phyloP scores from a whole-genome alignment of 2,888 invertebrate genomes.

The Caenorhabditis wallacei region DNA sequence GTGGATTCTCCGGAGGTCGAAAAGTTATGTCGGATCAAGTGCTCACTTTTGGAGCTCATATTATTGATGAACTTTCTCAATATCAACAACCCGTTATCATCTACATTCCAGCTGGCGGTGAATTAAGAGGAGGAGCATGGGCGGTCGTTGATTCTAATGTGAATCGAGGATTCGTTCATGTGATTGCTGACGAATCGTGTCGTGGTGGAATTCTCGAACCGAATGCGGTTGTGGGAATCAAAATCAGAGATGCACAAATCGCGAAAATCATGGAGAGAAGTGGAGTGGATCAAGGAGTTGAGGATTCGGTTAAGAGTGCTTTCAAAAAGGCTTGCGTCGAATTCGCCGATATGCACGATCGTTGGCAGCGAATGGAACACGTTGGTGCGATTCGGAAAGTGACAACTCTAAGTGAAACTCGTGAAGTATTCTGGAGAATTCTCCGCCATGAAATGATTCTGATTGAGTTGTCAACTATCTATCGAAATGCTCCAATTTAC shows the following conservation, averaged over 20 bases:
- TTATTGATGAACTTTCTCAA: conserved; percentile 94
- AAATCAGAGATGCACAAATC: conserved; percentile 93
- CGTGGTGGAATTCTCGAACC: conserved; percentile 96
- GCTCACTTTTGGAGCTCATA: conserved; percentile 98
- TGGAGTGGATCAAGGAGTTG: conserved; percentile 3
- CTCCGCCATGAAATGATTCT: conserved; percentile 42
- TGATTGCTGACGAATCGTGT: conserved; percentile 95
- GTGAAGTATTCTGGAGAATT: conserved; percentile 40
- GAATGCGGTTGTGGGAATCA: conserved; percentile 97
- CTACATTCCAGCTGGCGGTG: conserved; percentile 97
- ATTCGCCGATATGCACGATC: conserved; percentile 98
- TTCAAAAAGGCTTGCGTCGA: conserved; percentile 88
- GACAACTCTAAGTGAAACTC: conserved; percentile 19
- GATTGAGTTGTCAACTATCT: conserved; percentile 45
- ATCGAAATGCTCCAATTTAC: conserved; percentile 23
- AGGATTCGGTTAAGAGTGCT: conserved; percentile 34
- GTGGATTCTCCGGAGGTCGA: conserved; percentile 99
- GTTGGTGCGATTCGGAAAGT: conserved; percentile 89
- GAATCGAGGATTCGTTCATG: conserved; percentile 95
- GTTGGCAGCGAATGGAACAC: conserved; percentile 96
- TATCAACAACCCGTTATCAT: conserved; percentile 92
- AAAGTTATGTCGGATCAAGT: conserved; percentile 99
- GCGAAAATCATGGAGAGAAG: conserved; percentile 61
- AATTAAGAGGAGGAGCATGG: conserved; percentile 98
- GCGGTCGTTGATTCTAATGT: conserved; percentile 97